Percentiles rank a stretch among this genome's conserved stretches.
Conservation (phyloP, 2,113 vertebrate genomes). For the Lynx canadensis region DNA sequence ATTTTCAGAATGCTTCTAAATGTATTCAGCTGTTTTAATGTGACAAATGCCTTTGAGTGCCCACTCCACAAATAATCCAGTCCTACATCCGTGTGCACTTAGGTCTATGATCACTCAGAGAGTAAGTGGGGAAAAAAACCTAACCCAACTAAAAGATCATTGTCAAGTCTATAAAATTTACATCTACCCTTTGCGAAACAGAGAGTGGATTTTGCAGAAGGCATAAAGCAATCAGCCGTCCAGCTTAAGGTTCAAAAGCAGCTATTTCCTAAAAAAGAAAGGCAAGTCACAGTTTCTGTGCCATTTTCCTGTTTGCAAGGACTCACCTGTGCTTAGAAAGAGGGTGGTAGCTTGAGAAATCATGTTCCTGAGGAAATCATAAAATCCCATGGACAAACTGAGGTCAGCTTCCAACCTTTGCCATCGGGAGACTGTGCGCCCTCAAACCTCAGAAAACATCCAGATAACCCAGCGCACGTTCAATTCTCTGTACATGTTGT, state of each 20-base stretch:
- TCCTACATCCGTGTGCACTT: slow-evolving; percentile 69
- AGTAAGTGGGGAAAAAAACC: slow-evolving; percentile 53
- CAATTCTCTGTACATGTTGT: slow-evolving; percentile 75
- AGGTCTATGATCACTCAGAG: slow-evolving; percentile 57
- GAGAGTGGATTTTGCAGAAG: slow-evolving; percentile 53
- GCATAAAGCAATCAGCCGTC: slow-evolving; percentile 58
- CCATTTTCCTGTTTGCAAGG: slow-evolving; percentile 16
- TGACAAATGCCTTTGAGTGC: slow-evolving; percentile 41
- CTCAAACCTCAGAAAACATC: slow-evolving; percentile 66
- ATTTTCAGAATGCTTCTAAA: slow-evolving; percentile 75
- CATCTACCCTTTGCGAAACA: slow-evolving; percentile 57
- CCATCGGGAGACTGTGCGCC: slow-evolving; percentile 55
- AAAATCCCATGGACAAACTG: slow-evolving; percentile 44
- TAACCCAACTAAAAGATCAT: slow-evolving; percentile 74
- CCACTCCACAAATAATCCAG: slow-evolving; percentile 76
- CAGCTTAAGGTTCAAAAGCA: slow-evolving; percentile 46
- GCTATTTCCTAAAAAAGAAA: slow-evolving; percentile 58
- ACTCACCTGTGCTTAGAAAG: slow-evolving; percentile 78
- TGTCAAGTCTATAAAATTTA: slow-evolving; percentile 71
- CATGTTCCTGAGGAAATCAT: slow-evolving; percentile 48
- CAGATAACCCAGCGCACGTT: slow-evolving; percentile 2
- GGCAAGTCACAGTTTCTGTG: not conserved
- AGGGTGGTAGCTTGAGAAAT: slow-evolving; percentile 55
- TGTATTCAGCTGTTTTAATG: slow-evolving; percentile 67
- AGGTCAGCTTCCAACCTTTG: slow-evolving; percentile 37